Evolutionary conservation across 2,888 invertebrate genomes (phyloP), one percentile per base, ranked within the genome.

Genomic region (Sicus ferrugineus): DNA sequence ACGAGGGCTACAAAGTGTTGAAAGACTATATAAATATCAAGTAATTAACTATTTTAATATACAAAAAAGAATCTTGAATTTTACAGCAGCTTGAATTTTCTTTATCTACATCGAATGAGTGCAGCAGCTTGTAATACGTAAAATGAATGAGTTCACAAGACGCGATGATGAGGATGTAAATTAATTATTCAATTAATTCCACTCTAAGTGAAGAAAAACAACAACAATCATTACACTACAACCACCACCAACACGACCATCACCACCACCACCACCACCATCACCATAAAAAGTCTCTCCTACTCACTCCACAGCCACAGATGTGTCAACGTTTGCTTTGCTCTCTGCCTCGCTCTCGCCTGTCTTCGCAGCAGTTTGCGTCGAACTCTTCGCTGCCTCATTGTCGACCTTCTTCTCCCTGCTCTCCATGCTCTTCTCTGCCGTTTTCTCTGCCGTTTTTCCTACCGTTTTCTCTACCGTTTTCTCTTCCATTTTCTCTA

Each of bases 261-360:
- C 48, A 63, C n/a, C 19, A 48, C 3, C 42, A 63, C 28, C 11
- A 19, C 16, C 30, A 46, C 30, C 48, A 63, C 63, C 65, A 19
- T 16, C 54, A 23, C 14, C 46, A 28, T n/a, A 23, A 42, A 23
- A 7, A 11, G 23, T 23, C 19, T 5, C 52, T 31, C 28, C 71
- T 73, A 73, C 73, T 73, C 72, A 73, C 73, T 73, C 72, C 70
- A 70, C 72, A 54, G 66, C 64, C 68, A 16, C 9, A 16, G 67
- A 38, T 64, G 67, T n/a, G n/a, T n/a, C 61, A n/a, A n/a, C 42
- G 42, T 16, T 42, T 14, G 14, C n/a, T 14, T 42, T 42, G 42
- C 42, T 42, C 11, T 1, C 42, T 16, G 42, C 4, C 42, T 14
- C 42, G n/a, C 42, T 42, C 42, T 9, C n/a, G 30, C 7, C 21